phyloP scores from a whole-genome alignment of 92 coral and sea anemone species.

The Bergia sp. region DNA sequence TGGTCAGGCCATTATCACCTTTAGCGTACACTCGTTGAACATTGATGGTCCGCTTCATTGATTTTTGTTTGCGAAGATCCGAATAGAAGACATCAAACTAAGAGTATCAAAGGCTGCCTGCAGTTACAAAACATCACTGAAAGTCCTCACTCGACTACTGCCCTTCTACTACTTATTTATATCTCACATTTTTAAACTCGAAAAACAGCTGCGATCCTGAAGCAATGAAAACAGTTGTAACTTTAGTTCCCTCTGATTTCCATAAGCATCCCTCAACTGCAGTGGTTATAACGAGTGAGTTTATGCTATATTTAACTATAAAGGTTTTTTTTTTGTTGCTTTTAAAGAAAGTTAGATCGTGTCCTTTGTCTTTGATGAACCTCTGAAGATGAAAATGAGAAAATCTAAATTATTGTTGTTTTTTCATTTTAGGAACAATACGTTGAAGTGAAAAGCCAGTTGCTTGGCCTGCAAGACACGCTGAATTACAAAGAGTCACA shows the following conservation, averaged over 20 bases:
- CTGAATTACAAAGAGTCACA: conserved; percentile 29
- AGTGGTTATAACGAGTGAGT: not conserved
- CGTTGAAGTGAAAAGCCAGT: conserved; percentile 62
- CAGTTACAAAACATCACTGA: no score
- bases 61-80: no score
- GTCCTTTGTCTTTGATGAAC: not conserved
- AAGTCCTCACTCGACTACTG: no score
- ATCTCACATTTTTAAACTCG: no score
- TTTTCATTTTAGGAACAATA: conserved; percentile 57
- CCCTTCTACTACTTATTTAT: no score
- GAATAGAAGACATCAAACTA: no score
- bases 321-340: not conserved
- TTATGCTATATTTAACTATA: no score
- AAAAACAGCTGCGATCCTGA: no score
- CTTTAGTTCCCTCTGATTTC: not conserved
- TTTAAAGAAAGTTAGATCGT: not conserved
- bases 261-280: not conserved
- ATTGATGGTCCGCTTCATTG: no score
- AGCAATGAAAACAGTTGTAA: not conserved
- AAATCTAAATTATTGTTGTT: not conserved
- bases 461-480: conserved; percentile 66
- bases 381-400: no score
- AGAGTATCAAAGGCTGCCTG: no score
- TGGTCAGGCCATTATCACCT: not conserved
- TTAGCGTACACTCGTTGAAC: no score